Percentiles rank a stretch among this genome's conserved stretches.
phyloP scores from a whole-genome alignment of 1,140 invertebrate species.

The Bombus turneri region DNA sequence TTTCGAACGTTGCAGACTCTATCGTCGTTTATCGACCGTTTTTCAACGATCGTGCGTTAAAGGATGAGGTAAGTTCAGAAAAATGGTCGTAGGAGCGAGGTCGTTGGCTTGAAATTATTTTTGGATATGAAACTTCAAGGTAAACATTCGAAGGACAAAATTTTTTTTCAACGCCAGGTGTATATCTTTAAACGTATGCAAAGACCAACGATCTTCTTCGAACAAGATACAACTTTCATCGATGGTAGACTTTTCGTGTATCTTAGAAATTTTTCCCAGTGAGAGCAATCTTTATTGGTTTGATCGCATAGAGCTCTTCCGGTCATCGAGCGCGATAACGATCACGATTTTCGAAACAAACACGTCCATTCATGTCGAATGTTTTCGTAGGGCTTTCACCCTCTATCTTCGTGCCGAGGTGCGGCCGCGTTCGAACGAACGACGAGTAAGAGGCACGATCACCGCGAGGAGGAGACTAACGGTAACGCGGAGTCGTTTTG shows the following conservation, averaged over 20 bases:
- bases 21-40: not conserved
- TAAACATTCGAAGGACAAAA: no score
- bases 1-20: not conserved
- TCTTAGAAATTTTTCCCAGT: not conserved
- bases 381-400: constrained; percentile 61
- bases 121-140: no score
- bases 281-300: not conserved
- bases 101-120: no score
- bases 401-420: constrained; percentile 28
- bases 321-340: constrained; percentile 57
- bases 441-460: constrained; percentile 63
- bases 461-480: constrained; percentile 68
- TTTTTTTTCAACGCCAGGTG: no score
- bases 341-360: constrained; percentile 71
- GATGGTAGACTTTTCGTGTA: not conserved
- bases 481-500: constrained; percentile 70
- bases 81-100: not conserved
- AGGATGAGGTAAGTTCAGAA: not conserved
- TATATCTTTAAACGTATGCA: no score
- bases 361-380: constrained; percentile 71
- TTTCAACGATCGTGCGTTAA: not conserved
- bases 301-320: constrained; percentile 15
- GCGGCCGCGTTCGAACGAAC: not conserved
- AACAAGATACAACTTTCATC: no score
- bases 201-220: no score